These are phyloP conservation scores for Rhinoptilus africanus DNA, from an alignment of 2,113 vertebrate genomes.

Conservation along the genomic window DNA sequence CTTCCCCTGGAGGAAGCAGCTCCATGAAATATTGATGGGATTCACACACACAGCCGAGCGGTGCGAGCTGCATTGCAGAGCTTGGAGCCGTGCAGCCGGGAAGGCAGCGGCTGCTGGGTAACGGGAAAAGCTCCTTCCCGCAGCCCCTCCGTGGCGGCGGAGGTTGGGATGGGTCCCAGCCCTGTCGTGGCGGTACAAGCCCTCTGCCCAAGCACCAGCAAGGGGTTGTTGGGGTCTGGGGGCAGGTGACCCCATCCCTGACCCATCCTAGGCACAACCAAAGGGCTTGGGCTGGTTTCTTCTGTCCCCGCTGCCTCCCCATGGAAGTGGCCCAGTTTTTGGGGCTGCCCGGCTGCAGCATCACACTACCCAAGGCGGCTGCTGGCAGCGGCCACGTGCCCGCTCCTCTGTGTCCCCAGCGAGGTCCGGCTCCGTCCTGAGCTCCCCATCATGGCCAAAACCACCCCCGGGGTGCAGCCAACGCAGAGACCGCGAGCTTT, in stretches of 20 bases:
- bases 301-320: neutral
- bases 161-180: accelerated
- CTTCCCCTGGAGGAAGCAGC: constrained; percentile 62
- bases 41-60: constrained; percentile 11
- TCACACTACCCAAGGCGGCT: accelerated
- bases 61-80: constrained; percentile 61
- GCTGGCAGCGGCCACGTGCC: accelerated
- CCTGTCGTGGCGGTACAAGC: accelerated
- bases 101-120: neutral
- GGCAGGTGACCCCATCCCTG: accelerated
- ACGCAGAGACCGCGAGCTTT: accelerated
- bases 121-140: neutral
- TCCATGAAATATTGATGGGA: constrained; percentile 70
- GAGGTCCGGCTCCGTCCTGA: neutral
- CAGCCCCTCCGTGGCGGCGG: accelerated
- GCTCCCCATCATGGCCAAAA: neutral
- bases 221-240: neutral
- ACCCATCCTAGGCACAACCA: neutral
- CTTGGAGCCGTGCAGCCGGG: neutral
- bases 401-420: accelerated
- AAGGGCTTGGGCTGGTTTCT: neutral
- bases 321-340: neutral
- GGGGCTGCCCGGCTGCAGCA: neutral
- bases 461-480: neutral
- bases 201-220: neutral